Percentiles rank a stretch among this genome's conserved stretches.
These are phyloP conservation scores for Anser cygnoides DNA, from an alignment of 2,113 vertebrate genomes.

Conservation along the genomic window DNA sequence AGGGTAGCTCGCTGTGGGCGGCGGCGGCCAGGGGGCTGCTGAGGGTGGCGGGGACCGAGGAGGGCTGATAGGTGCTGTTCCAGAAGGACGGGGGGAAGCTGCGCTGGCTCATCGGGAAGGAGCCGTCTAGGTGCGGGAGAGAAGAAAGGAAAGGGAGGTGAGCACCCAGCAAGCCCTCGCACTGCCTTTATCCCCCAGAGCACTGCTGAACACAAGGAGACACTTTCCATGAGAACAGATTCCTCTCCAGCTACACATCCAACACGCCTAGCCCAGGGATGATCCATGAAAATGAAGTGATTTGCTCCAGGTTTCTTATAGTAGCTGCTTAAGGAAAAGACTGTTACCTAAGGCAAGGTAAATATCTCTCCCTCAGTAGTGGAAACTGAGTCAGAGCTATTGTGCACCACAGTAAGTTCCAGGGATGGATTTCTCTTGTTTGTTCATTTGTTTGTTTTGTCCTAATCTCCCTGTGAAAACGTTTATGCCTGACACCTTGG, in stretches of 20 bases:
- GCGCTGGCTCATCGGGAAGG: slow-evolving; percentile 96
- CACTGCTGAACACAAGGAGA: background rate
- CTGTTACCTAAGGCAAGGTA: background rate
- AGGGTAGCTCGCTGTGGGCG: slow-evolving; percentile 88
- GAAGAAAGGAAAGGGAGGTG: background rate
- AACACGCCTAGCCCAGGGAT: background rate
- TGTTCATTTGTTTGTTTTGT: background rate
- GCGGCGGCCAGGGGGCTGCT: slow-evolving; percentile 79
- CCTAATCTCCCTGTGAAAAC: background rate
- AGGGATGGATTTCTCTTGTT: background rate
- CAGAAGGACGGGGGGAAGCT: slow-evolving; percentile 97
- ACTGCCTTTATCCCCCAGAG: background rate
- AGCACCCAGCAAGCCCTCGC: background rate
- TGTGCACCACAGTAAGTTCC: background rate
- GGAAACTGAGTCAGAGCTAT: background rate
- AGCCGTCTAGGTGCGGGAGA: slow-evolving; percentile 79
- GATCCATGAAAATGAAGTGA: background rate
- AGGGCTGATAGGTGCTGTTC: slow-evolving; percentile 94
- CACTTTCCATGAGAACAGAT: background rate
- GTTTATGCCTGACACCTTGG: background rate
- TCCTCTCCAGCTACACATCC: background rate
- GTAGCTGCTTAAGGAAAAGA: background rate
- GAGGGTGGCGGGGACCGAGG: slow-evolving; percentile 75
- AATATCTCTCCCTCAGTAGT: background rate
- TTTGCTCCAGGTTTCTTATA: background rate